Base-by-base conservation (phyloP, 2,888 invertebrate species). In the Himalopsyche tibetana region DNA sequence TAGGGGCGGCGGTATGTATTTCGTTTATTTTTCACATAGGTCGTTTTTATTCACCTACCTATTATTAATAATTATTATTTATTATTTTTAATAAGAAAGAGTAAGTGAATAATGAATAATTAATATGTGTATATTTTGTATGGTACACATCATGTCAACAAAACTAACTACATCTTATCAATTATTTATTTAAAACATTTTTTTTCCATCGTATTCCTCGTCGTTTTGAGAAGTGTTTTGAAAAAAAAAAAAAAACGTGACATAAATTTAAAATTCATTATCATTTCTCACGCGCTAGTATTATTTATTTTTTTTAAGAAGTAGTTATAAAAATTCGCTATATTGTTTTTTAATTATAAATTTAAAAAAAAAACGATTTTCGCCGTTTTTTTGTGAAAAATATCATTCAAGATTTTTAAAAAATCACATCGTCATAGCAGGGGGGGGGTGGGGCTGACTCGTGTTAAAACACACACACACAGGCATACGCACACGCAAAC, bases 61-160 rank as follows among this genome's bases (percentile, higher is more conserved):
- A 63, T 19, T 19, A 5, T 38, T 12, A 74, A 36, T 74, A 74
- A 38, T 74, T 28, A 74, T 74, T 51, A 51, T 51, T 51, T 40
- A 40, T 40, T 40, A 40, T 40, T 51, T 51, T 74, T 74, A 74
- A 19, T 74, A 74, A 11, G 36, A 74, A 36, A 36, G 36, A 74
- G 74, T 12, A 74, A 12, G 38, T 74, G 36, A 36, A 15, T 51
- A 36, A 74, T 28, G 36, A 74, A 36, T 74, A 74, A 9, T 74
- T 36, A 74, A 74, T 74, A 38, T 74, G 74, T 38, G 74, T 74
- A 74, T 15, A 38, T 74, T 74, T 36, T 74, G 36, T 74, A 74
- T 74, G 36, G 2, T 74, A 74, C 74, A 74, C 74, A 74, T 74
- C 74, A 74, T 36, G 74, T 74, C 38, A 74, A 74, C 74, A 74